phyloP scores from a whole-genome alignment of 2,888 invertebrate genomes.

The Caenorhabditis zanzibari region DNA sequence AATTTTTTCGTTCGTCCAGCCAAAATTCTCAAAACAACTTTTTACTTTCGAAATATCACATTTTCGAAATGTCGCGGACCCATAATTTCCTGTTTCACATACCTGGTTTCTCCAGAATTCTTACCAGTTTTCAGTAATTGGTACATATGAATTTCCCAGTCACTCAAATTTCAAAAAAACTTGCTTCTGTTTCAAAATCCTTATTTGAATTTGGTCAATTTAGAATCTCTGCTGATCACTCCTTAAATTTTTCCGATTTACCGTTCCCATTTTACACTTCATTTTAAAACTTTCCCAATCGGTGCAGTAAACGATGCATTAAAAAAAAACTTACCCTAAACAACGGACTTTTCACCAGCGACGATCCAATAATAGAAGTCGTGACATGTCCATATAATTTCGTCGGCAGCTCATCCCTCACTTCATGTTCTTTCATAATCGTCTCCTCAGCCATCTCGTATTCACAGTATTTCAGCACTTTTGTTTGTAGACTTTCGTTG shows the following conservation, averaged over 20 bases:
- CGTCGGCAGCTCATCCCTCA: slow-evolving; percentile 61
- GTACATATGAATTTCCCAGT: no score
- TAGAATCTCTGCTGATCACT: no score
- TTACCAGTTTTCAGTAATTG: no score
- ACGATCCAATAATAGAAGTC: slow-evolving; percentile 59
- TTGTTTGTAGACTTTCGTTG: slow-evolving; percentile 45
- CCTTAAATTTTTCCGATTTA: no score
- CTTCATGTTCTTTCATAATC: slow-evolving; percentile 65
- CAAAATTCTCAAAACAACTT: no score
- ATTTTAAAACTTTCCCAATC: not conserved
- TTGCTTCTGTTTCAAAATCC: no score
- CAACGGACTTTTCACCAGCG: slow-evolving; percentile 46
- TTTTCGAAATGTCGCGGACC: not conserved
- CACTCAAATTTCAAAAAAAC: no score
- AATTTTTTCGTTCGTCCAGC: no score
- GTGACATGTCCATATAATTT: slow-evolving; percentile 62
- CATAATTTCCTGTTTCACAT: not conserved
- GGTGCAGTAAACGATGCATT: not conserved
- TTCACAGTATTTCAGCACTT: slow-evolving; percentile 68
- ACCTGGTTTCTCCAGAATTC: no score
- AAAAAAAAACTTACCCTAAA: slow-evolving; percentile 31
- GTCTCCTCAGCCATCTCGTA: slow-evolving; percentile 67
- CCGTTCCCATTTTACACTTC: no score
- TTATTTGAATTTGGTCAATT: no score
- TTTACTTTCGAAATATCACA: no score